Conservation (phyloP, 2,113 vertebrate genomes). For the Ctenodactylus gundi region DNA sequence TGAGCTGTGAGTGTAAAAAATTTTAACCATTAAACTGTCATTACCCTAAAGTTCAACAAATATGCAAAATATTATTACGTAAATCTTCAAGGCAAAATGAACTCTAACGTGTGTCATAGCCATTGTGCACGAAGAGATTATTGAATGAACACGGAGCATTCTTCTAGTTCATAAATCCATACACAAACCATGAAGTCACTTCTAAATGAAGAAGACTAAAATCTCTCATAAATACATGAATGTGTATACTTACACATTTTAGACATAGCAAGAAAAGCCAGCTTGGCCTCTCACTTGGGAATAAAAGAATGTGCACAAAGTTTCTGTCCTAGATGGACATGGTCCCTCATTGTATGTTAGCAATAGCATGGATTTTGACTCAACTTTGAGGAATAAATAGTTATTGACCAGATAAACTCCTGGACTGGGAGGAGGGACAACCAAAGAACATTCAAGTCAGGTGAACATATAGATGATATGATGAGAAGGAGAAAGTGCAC, state of each 20-base stretch:
- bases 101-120: neutral
- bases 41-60: slow-evolving; percentile 8
- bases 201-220: neutral
- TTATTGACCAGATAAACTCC: slow-evolving; percentile 5
- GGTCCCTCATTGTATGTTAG: neutral
- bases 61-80: neutral
- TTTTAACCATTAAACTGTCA: slow-evolving; percentile 9
- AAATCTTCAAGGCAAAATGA: slow-evolving; percentile 37
- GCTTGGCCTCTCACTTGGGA: neutral
- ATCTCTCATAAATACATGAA: neutral
- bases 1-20: neutral
- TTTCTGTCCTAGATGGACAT: neutral
- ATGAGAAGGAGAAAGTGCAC: neutral
- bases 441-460: neutral
- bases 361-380: neutral
- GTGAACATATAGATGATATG: neutral
- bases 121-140: neutral
- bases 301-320: neutral
- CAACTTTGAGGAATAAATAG: neutral
- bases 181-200: neutral
- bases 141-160: neutral
- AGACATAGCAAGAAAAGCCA: neutral
- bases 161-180: neutral
- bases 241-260: neutral
- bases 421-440: neutral